These are phyloP conservation scores for Protophormia terraenovae DNA, from an alignment of 2,888 invertebrate genomes.

Conservation along the genomic window DNA sequence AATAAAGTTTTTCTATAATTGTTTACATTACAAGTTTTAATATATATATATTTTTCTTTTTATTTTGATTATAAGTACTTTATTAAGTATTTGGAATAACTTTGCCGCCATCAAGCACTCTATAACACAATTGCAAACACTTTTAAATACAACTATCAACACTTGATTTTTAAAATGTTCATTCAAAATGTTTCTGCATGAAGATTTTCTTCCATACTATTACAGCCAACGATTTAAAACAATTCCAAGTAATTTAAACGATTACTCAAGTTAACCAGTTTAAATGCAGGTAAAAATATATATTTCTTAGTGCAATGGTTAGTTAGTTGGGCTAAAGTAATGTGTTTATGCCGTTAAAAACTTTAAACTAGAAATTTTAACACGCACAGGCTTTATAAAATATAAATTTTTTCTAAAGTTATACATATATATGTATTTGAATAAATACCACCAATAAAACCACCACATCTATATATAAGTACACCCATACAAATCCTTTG, in stretches of 20 bases:
- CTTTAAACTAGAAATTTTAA: conserved; percentile 32
- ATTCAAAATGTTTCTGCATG: background rate
- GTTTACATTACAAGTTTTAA: background rate
- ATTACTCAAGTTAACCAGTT: conserved; percentile 56
- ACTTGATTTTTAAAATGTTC: conserved; percentile 11
- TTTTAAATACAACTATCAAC: conserved; percentile 38
- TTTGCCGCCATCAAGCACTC: conserved; percentile 13
- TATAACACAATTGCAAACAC: conserved; percentile 44
- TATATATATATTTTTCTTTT: too few species aligned
- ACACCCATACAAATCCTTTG: background rate
- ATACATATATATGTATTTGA: background rate
- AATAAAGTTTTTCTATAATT: conserved; percentile 23
- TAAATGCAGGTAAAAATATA: too few species aligned
- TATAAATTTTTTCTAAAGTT: background rate
- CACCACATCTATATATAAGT: background rate
- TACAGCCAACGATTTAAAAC: conserved; percentile 37
- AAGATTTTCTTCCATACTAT: conserved; percentile 23
- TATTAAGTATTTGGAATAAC: conserved; percentile 44
- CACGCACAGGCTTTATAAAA: conserved; percentile 49
- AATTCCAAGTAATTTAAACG: conserved; percentile 51
- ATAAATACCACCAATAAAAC: conserved; percentile 15
- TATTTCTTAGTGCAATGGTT: conserved; percentile 4
- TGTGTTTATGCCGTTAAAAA: conserved; percentile 27
- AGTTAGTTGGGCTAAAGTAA: conserved; percentile 35
- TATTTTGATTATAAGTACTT: conserved; percentile 25